Conservation (phyloP, 2,888 invertebrate genomes). For the Agrochola macilenta region DNA sequence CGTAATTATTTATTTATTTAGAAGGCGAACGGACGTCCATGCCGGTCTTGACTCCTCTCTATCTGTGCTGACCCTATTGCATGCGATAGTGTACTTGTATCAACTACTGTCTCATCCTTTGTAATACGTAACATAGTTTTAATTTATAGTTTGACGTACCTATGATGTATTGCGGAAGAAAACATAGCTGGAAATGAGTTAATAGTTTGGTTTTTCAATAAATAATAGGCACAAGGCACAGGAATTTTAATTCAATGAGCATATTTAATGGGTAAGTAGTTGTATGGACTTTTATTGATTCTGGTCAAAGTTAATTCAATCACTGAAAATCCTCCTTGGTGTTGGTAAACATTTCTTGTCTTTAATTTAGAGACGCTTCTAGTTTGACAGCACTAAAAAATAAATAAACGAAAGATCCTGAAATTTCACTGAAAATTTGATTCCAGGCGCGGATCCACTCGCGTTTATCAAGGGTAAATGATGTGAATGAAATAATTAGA, state of each 20-base stretch:
- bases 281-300: neutral
- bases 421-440: neutral
- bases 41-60: slow-evolving; percentile 74
- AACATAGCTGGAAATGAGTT: slow-evolving; percentile 18
- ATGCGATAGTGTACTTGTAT: slow-evolving; percentile 71
- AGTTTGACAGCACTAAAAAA: slow-evolving; percentile 24
- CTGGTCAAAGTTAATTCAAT: slow-evolving; percentile 6
- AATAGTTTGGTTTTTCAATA: neutral
- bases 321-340: slow-evolving; percentile 11
- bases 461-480: slow-evolving; percentile 8
- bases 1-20: slow-evolving; percentile 67
- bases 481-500: slow-evolving; percentile 9
- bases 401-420: neutral
- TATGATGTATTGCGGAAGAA: slow-evolving; percentile 43
- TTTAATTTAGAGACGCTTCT: neutral
- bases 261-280: neutral
- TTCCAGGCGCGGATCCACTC: neutral
- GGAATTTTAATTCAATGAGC: too few species aligned
- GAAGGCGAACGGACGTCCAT: slow-evolving; percentile 71
- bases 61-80: slow-evolving; percentile 79
- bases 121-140: slow-evolving; percentile 61
- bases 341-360: slow-evolving; percentile 14
- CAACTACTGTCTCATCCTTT: slow-evolving; percentile 59
- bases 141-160: slow-evolving; percentile 27
- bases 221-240: neutral